Evolutionary conservation across 2,113 vertebrate species (phyloP), one percentile per base, ranked within the genome.

Genomic region (Eira barbara): DNA sequence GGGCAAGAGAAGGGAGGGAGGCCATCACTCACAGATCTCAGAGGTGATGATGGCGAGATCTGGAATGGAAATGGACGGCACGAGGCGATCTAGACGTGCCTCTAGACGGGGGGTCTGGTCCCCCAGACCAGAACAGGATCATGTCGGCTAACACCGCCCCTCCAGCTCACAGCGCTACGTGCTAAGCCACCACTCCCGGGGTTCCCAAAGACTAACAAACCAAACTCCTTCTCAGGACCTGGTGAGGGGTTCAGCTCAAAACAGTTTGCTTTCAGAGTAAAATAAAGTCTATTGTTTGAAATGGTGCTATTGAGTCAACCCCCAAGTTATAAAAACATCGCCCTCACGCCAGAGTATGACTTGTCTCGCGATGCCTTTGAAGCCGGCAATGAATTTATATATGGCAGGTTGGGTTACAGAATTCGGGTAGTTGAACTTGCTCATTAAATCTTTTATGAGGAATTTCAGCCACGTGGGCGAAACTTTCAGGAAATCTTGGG

Each of bases 391-490:
- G 81, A 73, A 80, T 94, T 95, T 95, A 94, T 90, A 73, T 36
- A 74, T 82, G 84, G 94, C 27, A 71, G 92, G 74, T 14, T 63
- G 59, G 47, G 92, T 92, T 97, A 94, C 90, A 95, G 94, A 83
- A 83, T 23, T 20, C 0, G 2, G n/a, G 73, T n/a, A 91, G 85
- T 85, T 92, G 91, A 95, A 74, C 31, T 42, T 6, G 47, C 81
- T 96, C 36, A 34, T 94, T 88, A 97, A 96, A 93, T 86, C 63
- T 91, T 98, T 97, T 86, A 97, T 80, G 95, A 95, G 95, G 92
- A 87, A 86, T 61, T 83, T 49, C 55, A 84, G 93, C 76, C 93
- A 55, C 1, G 25, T 20, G 71, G 42, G 88, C 90, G 76, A 93
- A 87, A 92, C 85, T 76, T 95, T 65, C 61, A 94, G 76, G 93